Evolutionary conservation across 2,797 vertebrate species (phyloP).

Genomic region (Stomatorhinus walkeri): DNA sequence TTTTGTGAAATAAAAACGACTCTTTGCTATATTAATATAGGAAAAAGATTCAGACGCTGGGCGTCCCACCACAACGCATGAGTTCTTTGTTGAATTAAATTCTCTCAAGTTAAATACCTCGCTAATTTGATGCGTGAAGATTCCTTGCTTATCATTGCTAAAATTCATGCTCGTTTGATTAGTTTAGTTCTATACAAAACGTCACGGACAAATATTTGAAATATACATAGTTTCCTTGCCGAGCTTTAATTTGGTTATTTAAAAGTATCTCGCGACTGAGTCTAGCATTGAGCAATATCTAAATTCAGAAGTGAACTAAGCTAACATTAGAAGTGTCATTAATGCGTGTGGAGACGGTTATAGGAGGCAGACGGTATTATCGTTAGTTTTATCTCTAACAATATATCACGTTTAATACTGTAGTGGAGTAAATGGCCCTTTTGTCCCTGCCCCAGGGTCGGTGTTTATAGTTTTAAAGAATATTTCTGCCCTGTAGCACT

Average conservation of each 20-base stretch:
- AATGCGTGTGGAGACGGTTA: conserved; percentile 83
- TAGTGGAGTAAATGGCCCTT: conserved; percentile 85
- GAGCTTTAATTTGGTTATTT: conserved; percentile 19
- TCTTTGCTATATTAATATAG: neutral
- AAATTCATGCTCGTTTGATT: neutral
- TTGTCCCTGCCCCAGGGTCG: conserved; percentile 72
- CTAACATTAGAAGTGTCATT: conserved; percentile 78
- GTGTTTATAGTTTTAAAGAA: conserved; percentile 97
- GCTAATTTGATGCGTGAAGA: neutral
- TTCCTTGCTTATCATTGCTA: neutral
- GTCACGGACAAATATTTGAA: conserved; percentile 15
- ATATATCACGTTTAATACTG: conserved; percentile 75
- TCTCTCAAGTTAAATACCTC: neutral
- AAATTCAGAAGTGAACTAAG: conserved; percentile 69
- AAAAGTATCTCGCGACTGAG: conserved; percentile 18
- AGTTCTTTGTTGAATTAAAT: neutral
- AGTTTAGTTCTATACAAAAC: neutral
- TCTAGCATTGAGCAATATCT: conserved; percentile 44
- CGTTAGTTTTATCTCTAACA: conserved; percentile 92
- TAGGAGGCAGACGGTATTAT: conserved; percentile 95
- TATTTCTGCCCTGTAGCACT: conserved; percentile 76
- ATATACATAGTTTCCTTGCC: neutral
- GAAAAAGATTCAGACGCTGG: neutral
- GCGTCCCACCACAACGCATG: neutral
- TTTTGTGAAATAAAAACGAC: neutral